Percentiles rank a stretch among this genome's conserved stretches.
Evolutionary conservation across 1,140 invertebrate species (phyloP).

Genomic region (Cotesia vestalis): DNA sequence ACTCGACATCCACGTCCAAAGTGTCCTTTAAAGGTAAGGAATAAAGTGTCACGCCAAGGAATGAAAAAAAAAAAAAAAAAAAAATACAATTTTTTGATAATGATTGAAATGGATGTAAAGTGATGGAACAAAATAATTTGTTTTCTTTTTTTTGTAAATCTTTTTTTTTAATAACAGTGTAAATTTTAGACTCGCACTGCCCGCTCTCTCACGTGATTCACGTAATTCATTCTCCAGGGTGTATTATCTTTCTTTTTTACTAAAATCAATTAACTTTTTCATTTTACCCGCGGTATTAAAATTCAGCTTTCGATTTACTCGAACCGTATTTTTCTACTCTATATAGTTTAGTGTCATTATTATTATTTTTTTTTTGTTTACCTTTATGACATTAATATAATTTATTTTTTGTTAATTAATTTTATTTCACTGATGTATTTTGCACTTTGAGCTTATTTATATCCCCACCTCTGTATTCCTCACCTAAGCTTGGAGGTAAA

Average conservation of each 20-base stretch:
- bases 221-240: slow-evolving; percentile 41
- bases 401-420: slow-evolving; percentile 15
- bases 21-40: slow-evolving; percentile 61
- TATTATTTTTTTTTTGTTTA: slow-evolving; percentile 1
- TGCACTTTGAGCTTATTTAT: slow-evolving; percentile 18
- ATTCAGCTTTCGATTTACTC: slow-evolving; percentile 24
- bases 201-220: slow-evolving; percentile 57
- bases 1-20: slow-evolving; percentile 50
- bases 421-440: slow-evolving; percentile 4
- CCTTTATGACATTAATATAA: slow-evolving; percentile 8
- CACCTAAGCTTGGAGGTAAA: slow-evolving; percentile 35
- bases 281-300: slow-evolving; percentile 18
- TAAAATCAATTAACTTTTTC: slow-evolving; percentile 26
- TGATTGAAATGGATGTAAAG: slow-evolving; percentile 30
- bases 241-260: slow-evolving; percentile 33
- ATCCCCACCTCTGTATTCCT: slow-evolving; percentile 22
- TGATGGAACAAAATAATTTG: slow-evolving; percentile 40
- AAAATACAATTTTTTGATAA: slow-evolving; percentile 24
- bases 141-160: background rate
- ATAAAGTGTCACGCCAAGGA: slow-evolving; percentile 32
- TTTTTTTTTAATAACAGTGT: slow-evolving; percentile 32
- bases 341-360: background rate
- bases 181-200: slow-evolving; percentile 53
- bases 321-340: background rate
- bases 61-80: slow-evolving; percentile 40